Base-by-base conservation (phyloP, 2,113 vertebrate species). In the Microtus ochrogaster region DNA sequence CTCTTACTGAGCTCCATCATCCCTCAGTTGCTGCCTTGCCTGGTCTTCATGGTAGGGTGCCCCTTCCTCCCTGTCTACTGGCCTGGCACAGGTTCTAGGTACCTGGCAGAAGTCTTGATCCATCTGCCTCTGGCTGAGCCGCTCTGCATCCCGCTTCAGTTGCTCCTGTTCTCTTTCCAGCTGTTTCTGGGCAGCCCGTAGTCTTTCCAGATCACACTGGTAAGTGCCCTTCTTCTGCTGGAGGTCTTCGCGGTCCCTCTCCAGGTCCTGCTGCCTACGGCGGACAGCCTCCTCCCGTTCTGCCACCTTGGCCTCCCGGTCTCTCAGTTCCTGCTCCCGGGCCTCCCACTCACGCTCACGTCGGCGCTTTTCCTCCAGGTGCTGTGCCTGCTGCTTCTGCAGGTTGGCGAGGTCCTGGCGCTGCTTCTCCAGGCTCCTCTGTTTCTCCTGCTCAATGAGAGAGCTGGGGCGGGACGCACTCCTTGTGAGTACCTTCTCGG, bases 361-460 rank as follows among this genome's bases (percentile, higher is more conserved):
- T 58, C 93, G 98, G 65, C 98, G 97, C 92, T 98, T 99, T 97
- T 99, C 99, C 97, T 99, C 99, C 88, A 98, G 98, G 94, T 99
- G 99, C 96, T 99, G 99, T 0, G 98, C 97, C 98, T 99, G 99
- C 97, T 99, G 99, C 95, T 98, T 99, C 98, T 99, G 99, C 92
- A 99, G 98, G 92, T 99, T 98, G n/a, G 99, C 99, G 95, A 99
- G 65, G 93, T 99, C 99, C 98, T 99, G 99, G 47, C 99, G 98
- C 97, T 99, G 99, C 97, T 99, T 99, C 98, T 99, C 99, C 98
- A 99, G 98, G 98, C 98, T 99, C 92, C 99, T 99, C 98, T 99
- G 99, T 98, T 99, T 99, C 98, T 99, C 99, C 98, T 99, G 99
- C 96, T 99, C 99, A 2, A 99, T 98, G 96, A 99, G 98, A 0